Conservation (phyloP, 1,140 invertebrate species). For the Listronotus bonariensis region DNA sequence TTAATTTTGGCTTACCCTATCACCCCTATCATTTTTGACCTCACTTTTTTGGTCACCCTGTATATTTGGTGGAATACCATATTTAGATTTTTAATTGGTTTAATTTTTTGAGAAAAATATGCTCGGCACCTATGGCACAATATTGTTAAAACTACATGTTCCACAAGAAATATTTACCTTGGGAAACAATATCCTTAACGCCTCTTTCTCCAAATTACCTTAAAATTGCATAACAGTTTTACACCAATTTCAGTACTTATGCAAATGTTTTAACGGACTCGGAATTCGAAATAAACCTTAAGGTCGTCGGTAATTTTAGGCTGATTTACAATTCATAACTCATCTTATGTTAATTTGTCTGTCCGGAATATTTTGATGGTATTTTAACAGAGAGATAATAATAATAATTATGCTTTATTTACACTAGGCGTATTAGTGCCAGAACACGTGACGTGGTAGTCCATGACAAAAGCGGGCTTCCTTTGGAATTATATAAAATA, state of each 20-base stretch:
- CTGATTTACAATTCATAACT: conserved; percentile 35
- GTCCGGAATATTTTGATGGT: conserved; percentile 26
- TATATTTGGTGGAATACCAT: too few relatives aligned
- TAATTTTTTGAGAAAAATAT: too few relatives aligned
- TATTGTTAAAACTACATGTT: too few relatives aligned
- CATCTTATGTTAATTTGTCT: conserved; percentile 29
- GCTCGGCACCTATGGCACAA: too few relatives aligned
- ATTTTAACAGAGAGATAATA: conserved; percentile 30
- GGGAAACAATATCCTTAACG: too few relatives aligned
- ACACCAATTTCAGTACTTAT: conserved; percentile 25
- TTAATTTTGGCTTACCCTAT: too few relatives aligned
- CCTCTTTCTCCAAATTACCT: not conserved
- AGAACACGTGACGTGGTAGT: conserved; percentile 15
- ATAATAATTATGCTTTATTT: conserved; percentile 33
- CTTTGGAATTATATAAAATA: too few relatives aligned
- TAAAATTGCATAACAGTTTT: conserved; percentile 30
- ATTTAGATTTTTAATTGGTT: too few relatives aligned
- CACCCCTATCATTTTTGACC: too few relatives aligned
- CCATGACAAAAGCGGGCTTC: not conserved
- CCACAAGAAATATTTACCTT: too few relatives aligned
- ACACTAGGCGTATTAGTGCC: conserved; percentile 20
- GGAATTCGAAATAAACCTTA: conserved; percentile 27
- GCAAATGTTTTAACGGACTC: conserved; percentile 29
- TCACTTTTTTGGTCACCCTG: too few relatives aligned
- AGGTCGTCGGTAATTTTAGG: conserved; percentile 22